A percentile compares a stretch with the other conserved stretches of the same genome.
These are phyloP conservation scores for Cheumatopsyche charites DNA, from an alignment of 1,140 invertebrate genomes.

Conservation along the genomic window DNA sequence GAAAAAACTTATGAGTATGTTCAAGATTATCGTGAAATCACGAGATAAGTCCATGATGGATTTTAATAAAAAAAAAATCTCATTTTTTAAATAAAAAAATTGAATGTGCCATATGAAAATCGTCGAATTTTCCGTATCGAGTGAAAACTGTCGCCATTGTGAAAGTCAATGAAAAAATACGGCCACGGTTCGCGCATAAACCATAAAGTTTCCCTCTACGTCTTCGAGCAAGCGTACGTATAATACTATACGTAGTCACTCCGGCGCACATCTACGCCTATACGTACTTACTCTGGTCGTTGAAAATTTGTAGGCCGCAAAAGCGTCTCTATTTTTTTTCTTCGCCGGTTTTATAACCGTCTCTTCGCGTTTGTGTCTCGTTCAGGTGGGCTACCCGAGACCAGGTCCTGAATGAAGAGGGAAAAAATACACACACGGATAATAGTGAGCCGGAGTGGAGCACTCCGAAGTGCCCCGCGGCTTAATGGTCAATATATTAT, in stretches of 20 bases:
- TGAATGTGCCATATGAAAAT: no score
- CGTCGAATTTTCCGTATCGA: constrained; percentile 32
- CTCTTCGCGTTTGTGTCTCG: neutral
- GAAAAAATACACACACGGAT: neutral
- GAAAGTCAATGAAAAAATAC: constrained; percentile 45
- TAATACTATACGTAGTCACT: neutral
- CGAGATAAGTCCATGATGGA: no score
- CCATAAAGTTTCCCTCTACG: constrained; percentile 31
- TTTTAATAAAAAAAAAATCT: no score
- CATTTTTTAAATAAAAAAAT: no score
- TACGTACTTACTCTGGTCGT: neutral
- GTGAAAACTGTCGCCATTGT: constrained; percentile 44
- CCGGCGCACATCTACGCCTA: neutral
- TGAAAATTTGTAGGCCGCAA: neutral
- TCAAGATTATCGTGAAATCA: no score
- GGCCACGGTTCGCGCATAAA: constrained; percentile 31
- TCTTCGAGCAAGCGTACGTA: neutral
- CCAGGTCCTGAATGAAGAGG: neutral
- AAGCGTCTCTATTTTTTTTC: neutral
- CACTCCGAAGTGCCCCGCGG: constrained; percentile 6
- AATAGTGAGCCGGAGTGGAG: neutral
- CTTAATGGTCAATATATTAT: constrained; percentile 24
- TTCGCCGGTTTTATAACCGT: no score
- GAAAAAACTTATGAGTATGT: no score
- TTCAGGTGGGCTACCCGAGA: neutral